phyloP scores from a whole-genome alignment of 2,113 vertebrate genomes.

The Columbina picui region DNA sequence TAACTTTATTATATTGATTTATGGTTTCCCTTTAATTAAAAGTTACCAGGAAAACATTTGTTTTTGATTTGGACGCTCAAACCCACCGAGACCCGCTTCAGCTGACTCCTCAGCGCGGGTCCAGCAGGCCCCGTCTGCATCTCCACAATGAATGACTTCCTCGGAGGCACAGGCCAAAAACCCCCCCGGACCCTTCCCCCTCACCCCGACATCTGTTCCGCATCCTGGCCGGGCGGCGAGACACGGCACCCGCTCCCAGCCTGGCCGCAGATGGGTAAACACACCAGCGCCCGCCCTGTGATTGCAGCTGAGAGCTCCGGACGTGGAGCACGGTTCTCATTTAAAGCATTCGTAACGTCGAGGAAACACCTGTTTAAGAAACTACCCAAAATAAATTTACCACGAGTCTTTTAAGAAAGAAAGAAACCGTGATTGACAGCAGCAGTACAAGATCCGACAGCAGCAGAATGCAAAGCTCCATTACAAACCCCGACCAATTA shows the following conservation, averaged over 20 bases:
- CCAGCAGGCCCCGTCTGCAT: not conserved
- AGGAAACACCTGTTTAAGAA: conserved; percentile 79
- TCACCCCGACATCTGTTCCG: conserved; percentile 79
- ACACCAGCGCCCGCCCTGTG: not conserved
- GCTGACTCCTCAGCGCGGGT: not conserved
- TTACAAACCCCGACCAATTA: conserved; percentile 27
- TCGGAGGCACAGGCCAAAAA: not conserved
- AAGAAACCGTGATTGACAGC: not conserved
- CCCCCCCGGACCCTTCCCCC: conserved; percentile 28
- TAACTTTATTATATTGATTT: conserved; percentile 21
- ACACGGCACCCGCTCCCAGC: conserved; percentile 59
- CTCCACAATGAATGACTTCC: conserved; percentile 74
- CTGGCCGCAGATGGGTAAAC: conserved; percentile 70
- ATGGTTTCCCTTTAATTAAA: conserved; percentile 58
- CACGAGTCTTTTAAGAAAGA: conserved; percentile 6
- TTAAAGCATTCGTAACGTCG: not conserved
- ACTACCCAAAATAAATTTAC: conserved; percentile 60
- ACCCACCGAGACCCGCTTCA: not conserved
- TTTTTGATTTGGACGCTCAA: conserved; percentile 2
- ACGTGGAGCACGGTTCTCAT: not conserved
- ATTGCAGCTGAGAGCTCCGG: conserved; percentile 67
- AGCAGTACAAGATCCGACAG: not conserved
- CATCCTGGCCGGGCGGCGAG: conserved; percentile 13
- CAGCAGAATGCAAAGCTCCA: conserved; percentile 15
- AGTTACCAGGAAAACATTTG: conserved; percentile 40